phyloP scores from a whole-genome alignment of 2,797 vertebrate genomes.

The Peromyscus melanophrys region DNA sequence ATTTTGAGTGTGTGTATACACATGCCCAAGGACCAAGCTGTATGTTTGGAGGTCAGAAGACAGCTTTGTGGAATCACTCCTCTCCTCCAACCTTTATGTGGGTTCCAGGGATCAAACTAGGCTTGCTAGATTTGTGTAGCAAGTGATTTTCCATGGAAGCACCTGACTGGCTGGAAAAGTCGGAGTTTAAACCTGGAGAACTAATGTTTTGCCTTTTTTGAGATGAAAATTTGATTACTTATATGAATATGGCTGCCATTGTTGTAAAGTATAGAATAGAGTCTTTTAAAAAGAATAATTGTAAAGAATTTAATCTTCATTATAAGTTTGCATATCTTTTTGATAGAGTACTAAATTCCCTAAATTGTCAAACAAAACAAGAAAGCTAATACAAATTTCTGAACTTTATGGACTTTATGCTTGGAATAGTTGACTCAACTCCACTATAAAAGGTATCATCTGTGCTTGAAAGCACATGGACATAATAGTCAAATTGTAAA shows the following conservation, averaged over 20 bases:
- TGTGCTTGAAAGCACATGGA: background rate
- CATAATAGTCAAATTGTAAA: conserved; percentile 35
- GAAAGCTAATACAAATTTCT: background rate
- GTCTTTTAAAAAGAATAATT: conserved; percentile 39
- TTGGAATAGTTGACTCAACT: background rate
- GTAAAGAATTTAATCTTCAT: conserved; percentile 51
- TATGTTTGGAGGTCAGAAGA: background rate
- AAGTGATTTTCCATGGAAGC: background rate
- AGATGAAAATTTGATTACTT: conserved; percentile 56
- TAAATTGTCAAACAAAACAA: conserved; percentile 36
- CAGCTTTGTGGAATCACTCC: background rate
- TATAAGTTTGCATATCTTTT: conserved; percentile 56
- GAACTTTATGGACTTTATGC: conserved; percentile 14
- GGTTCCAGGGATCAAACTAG: background rate
- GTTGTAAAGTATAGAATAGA: conserved; percentile 34
- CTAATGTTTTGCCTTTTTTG: background rate
- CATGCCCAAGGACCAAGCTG: background rate
- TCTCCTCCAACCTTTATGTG: background rate
- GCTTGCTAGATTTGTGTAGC: background rate
- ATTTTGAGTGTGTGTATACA: background rate
- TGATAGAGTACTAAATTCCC: conserved; percentile 17
- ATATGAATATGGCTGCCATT: conserved; percentile 31
- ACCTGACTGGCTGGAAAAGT: background rate
- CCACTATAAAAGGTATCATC: conserved; percentile 20
- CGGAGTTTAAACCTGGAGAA: conserved; percentile 38